Evolutionary conservation across 2,113 vertebrate species (phyloP).

Genomic region (Podarcis raffonei): DNA sequence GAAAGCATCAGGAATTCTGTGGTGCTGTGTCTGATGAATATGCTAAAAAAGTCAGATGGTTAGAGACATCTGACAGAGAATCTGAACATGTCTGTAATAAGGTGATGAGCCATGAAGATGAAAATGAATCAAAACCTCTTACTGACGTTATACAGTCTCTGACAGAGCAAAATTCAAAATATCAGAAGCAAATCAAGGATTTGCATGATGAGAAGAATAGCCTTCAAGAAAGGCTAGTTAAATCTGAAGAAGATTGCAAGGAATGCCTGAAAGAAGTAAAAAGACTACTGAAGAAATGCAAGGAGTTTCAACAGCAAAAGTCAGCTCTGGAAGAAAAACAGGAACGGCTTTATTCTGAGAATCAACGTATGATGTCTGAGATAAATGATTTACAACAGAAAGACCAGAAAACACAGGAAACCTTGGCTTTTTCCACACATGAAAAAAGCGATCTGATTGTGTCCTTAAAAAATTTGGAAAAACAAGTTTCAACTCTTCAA

Average conservation of each 20-base stretch:
- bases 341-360: constrained; percentile 63
- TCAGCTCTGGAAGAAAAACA: constrained; percentile 64
- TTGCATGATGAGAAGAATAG: constrained; percentile 67
- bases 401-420: constrained; percentile 58
- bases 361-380: constrained; percentile 52
- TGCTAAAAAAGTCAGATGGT: constrained; percentile 53
- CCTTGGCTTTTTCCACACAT: constrained; percentile 33
- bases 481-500: constrained; percentile 27
- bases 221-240: constrained; percentile 56
- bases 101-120: constrained; percentile 40
- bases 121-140: constrained; percentile 65
- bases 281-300: constrained; percentile 62
- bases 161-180: constrained; percentile 58
- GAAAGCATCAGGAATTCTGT: constrained; percentile 31
- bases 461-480: constrained; percentile 55
- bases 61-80: constrained; percentile 65
- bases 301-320: constrained; percentile 64
- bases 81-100: constrained; percentile 53
- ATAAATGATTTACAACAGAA: constrained; percentile 56
- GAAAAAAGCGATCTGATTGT: constrained; percentile 50
- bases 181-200: constrained; percentile 50
- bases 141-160: constrained; percentile 51
- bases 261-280: constrained; percentile 66
- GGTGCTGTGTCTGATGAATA: constrained; percentile 49
- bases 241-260: constrained; percentile 62